phyloP scores from a whole-genome alignment of 2,797 vertebrate genomes.

The Pantherophis alleghaniensis region DNA sequence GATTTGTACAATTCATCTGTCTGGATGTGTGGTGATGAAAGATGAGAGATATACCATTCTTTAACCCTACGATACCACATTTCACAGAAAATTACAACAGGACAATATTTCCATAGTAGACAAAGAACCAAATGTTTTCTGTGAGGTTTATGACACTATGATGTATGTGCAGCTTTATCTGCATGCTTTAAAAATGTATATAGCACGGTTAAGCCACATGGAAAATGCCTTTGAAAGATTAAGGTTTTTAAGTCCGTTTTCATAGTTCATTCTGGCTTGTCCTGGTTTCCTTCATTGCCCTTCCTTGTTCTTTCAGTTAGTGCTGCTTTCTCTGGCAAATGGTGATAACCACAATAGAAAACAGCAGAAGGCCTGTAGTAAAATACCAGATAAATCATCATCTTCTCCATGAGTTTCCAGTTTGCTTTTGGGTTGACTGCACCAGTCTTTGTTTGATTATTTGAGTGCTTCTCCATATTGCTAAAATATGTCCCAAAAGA shows the following conservation, averaged over 20 bases:
- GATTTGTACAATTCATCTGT: constrained; percentile 57
- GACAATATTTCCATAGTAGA: constrained; percentile 60
- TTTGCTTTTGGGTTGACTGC: constrained; percentile 50
- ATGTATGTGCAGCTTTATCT: constrained; percentile 56
- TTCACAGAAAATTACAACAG: constrained; percentile 63
- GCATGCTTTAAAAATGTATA: constrained; percentile 53
- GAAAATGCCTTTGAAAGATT: constrained; percentile 62
- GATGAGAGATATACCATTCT: constrained; percentile 52
- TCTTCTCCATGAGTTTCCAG: constrained; percentile 57
- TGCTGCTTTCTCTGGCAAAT: constrained; percentile 37
- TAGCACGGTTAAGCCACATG: constrained; percentile 43
- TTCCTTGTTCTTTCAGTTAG: constrained; percentile 47
- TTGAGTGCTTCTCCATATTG: constrained; percentile 59
- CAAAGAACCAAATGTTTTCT: constrained; percentile 52
- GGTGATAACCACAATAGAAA: constrained; percentile 27
- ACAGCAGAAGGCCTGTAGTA: constrained; percentile 46
- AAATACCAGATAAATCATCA: constrained; percentile 61
- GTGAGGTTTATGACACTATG: constrained; percentile 54
- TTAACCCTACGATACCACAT: constrained; percentile 49
- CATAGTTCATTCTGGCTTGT: constrained; percentile 47
- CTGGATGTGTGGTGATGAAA: constrained; percentile 49
- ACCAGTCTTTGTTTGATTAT: constrained; percentile 59
- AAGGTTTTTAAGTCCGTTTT: constrained; percentile 48
- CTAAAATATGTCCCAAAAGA: constrained; percentile 58
- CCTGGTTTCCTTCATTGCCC: constrained; percentile 47